Conservation (phyloP, 1,140 invertebrate genomes). For the Drosophila bocki region DNA sequence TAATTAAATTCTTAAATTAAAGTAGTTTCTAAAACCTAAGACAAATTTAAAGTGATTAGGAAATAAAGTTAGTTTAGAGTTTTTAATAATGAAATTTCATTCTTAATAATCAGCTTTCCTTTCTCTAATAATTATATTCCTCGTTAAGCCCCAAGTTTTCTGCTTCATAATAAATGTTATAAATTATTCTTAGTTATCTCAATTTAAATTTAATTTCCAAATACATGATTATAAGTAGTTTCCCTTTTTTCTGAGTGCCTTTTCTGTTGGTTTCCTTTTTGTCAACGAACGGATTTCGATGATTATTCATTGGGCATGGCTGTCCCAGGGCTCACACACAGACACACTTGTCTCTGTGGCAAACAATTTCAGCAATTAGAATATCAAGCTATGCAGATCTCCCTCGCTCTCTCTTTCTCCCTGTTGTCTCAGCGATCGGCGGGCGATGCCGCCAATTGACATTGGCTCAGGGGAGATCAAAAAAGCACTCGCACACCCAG, state of each 20-base stretch:
- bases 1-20: background rate
- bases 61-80: background rate
- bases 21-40: background rate
- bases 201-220: background rate
- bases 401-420: conserved; percentile 12
- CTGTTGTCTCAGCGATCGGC: conserved; percentile 37
- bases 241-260: background rate
- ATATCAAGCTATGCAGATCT: conserved; percentile 82
- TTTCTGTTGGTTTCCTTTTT: conserved; percentile 52
- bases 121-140: background rate
- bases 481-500: conserved; percentile 61
- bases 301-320: conserved; percentile 83
- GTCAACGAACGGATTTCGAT: conserved; percentile 75
- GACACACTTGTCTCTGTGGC: conserved; percentile 70
- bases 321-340: conserved; percentile 49
- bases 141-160: background rate
- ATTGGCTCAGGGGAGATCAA: conserved; percentile 63
- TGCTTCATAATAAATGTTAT: background rate
- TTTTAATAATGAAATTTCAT: no score
- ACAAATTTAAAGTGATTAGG: background rate
- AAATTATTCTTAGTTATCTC: background rate
- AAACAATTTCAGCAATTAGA: conserved; percentile 84
- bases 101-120: background rate
- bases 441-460: conserved; percentile 73
- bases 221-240: background rate